Conservation (phyloP, 2,113 vertebrate genomes). For the Porphyrio hochstetteri region DNA sequence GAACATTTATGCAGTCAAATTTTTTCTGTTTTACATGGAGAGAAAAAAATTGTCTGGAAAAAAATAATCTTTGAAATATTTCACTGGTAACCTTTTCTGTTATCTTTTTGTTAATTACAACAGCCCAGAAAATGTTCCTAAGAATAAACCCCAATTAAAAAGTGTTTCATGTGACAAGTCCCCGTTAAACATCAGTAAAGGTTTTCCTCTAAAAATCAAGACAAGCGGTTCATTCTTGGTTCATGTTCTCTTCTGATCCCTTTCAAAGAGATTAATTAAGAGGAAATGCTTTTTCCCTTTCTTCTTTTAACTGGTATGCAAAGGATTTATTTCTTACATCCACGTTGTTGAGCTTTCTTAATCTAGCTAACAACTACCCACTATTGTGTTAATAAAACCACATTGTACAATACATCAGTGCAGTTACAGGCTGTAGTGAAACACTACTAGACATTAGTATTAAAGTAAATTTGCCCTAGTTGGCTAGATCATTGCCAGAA, state of each 20-base stretch:
- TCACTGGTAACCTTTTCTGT: neutral
- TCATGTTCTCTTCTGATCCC: neutral
- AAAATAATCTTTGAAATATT: neutral
- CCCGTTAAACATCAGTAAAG: neutral
- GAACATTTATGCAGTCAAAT: neutral
- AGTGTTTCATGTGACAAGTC: neutral
- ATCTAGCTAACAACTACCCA: neutral
- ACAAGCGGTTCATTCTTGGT: neutral
- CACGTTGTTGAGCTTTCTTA: neutral
- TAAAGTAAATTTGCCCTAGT: neutral
- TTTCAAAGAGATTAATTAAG: slow-evolving; percentile 13
- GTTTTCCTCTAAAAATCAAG: neutral
- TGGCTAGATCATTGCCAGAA: neutral
- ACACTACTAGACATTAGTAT: neutral
- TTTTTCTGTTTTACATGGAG: neutral
- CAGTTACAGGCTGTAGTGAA: neutral
- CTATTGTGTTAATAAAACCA: neutral
- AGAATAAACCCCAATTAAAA: neutral
- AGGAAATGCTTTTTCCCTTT: neutral
- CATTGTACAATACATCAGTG: neutral
- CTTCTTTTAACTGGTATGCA: neutral
- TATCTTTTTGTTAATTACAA: neutral
- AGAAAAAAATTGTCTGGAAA: neutral
- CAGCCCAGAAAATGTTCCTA: neutral
- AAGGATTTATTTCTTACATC: neutral